A percentile compares a stretch with the other conserved stretches of the same genome.
Conservation (phyloP, 2,113 vertebrate species). For the Pogonocichla stellata region DNA sequence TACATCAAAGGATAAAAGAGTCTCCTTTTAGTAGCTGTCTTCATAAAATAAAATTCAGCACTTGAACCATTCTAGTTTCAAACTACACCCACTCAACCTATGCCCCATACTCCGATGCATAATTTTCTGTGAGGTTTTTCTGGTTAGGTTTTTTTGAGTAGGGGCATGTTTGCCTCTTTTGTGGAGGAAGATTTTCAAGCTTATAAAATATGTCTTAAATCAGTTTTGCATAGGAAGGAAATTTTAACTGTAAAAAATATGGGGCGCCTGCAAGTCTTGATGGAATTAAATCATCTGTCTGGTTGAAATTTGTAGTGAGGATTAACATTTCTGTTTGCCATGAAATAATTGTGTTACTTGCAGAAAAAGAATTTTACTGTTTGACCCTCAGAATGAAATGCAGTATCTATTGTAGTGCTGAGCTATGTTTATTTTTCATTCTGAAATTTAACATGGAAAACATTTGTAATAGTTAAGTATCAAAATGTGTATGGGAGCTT, state of each 20-base stretch:
- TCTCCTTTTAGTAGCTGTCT: background rate
- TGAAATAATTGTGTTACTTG: background rate
- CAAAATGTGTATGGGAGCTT: conserved; percentile 32
- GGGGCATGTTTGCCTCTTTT: rapidly evolving
- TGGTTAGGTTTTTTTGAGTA: background rate
- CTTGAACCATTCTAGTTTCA: background rate
- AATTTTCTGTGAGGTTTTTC: background rate
- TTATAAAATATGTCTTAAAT: background rate
- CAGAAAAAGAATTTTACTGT: background rate
- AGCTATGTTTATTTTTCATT: conserved; percentile 21
- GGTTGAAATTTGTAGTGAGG: background rate
- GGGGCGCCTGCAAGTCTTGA: background rate
- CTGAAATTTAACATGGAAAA: background rate
- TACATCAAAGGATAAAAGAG: background rate
- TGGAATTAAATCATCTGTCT: background rate
- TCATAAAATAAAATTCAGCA: background rate
- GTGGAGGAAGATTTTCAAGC: rapidly evolving
- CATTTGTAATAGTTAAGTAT: background rate
- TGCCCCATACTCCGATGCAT: rapidly evolving
- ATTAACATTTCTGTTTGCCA: background rate
- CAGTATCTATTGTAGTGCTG: background rate
- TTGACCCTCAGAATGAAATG: background rate
- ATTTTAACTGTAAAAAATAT: background rate
- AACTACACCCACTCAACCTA: background rate
- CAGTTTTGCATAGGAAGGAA: background rate